Evolutionary conservation across 2,113 vertebrate species (phyloP).

Genomic region (Melanocharis versteri): DNA sequence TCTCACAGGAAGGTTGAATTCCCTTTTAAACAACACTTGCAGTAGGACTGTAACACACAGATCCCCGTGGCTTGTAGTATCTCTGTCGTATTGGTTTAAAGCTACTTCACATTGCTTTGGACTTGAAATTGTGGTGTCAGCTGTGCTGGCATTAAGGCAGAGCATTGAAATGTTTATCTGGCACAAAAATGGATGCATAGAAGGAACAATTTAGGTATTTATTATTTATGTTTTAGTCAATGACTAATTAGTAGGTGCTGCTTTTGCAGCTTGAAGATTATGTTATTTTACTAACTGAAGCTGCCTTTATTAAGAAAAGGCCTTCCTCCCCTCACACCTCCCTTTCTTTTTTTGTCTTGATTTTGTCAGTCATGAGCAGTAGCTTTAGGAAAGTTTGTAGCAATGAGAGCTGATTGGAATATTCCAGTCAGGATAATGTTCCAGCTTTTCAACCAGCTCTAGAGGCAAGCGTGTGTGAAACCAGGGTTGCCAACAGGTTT

Average conservation of each 20-base stretch:
- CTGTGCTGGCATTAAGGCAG: conserved; percentile 68
- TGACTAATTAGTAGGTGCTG: conserved; percentile 98
- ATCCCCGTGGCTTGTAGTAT: neutral
- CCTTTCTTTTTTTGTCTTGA: conserved; percentile 11
- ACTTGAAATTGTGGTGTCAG: conserved; percentile 75
- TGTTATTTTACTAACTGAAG: conserved; percentile 88
- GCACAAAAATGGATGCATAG: conserved; percentile 65
- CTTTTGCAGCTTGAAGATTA: conserved; percentile 92
- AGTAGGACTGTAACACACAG: neutral
- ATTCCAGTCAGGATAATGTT: neutral
- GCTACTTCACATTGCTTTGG: conserved; percentile 71
- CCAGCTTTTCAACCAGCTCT: neutral
- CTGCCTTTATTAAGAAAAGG: conserved; percentile 97
- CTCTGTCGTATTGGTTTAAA: conserved; percentile 13
- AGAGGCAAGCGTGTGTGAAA: neutral
- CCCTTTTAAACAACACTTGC: conserved; percentile 45
- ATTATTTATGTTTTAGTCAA: conserved; percentile 99
- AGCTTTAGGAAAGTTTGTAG: conserved; percentile 12
- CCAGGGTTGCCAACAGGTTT: conserved; percentile 4
- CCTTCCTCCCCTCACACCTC: conserved; percentile 26
- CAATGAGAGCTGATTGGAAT: conserved; percentile 1
- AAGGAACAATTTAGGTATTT: conserved; percentile 83
- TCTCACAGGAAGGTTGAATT: conserved; percentile 25
- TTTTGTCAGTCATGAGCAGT: neutral
- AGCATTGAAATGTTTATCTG: conserved; percentile 62